Base-by-base conservation (phyloP, 1,140 invertebrate species). In the Leptinotarsa texana region DNA sequence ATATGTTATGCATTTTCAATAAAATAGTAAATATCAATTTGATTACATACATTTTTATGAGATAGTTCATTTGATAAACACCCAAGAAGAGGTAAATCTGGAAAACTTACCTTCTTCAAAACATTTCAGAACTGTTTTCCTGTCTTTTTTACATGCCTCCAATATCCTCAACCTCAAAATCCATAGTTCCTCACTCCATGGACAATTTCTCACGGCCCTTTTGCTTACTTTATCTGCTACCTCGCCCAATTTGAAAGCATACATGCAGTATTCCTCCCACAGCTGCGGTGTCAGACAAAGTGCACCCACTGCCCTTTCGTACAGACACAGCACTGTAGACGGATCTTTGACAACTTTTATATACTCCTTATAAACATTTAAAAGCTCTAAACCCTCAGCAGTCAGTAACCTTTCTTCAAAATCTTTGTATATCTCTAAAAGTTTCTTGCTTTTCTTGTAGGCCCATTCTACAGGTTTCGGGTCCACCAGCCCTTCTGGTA, bases 171-270 rank as follows among this genome's bases (percentile, higher is more conserved):
- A 76, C 27, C 81, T 80, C 42, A 81, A 78, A 21, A 85, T 77
- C 82, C 85, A 86, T 27, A 87, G 74, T 21, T 85, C 80, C 73
- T 82, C 82, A 75, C 80, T 81, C 86, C 85, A 86, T 1, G 84
- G 80, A 74, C 86, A 86, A 80, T 87, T 87, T 63, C 86, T 76
- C 27, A 86, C 70, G 15, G 86, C 83, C 51, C 82, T 80, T 63
- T 75, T 73, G 72, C 77, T 80, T 27, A 84, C 74, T 49, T 77
- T 78, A 17, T 79, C 70, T 27, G 80, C 80, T 13, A 75, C 13
- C 17, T 81, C 80, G 8, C 79, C 81, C 33, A 85, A 75, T 75
- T 83, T 80, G 13, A 82, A 75, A 3, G 74, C 63, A 72, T 78
- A 83, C 24, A 77, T 74, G 77, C 82, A 78, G 82, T 84, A 84